Evolutionary conservation across 2,888 invertebrate species (phyloP).

Genomic region (Lamellibrachia columna): DNA sequence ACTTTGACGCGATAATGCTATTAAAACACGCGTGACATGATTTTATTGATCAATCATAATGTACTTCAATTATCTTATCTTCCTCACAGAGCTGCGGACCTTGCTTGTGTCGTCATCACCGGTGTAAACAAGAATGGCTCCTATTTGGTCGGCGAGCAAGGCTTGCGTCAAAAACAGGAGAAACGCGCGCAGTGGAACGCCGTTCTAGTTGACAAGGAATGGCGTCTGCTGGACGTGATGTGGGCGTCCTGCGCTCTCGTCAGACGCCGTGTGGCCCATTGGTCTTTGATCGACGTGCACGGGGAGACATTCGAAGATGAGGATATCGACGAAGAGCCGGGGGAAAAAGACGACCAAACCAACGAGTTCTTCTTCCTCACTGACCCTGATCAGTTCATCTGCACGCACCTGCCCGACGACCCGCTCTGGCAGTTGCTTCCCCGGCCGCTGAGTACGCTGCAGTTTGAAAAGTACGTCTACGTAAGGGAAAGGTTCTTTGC

Average conservation of each 20-base stretch:
- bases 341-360: background rate
- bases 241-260: constrained; percentile 62
- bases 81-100: constrained; percentile 53
- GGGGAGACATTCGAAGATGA: constrained; percentile 49
- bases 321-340: constrained; percentile 34
- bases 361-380: constrained; percentile 49
- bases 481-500: constrained; percentile 58
- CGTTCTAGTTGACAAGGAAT: constrained; percentile 55
- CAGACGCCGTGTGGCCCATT: constrained; percentile 54
- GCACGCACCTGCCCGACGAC: constrained; percentile 61
- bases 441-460: constrained; percentile 43
- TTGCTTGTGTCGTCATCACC: constrained; percentile 58
- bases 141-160: constrained; percentile 54
- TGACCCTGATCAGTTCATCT: constrained; percentile 58
- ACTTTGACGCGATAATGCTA: too few species aligned
- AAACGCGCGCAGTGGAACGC: constrained; percentile 62
- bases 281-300: constrained; percentile 56
- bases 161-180: constrained; percentile 46
- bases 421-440: constrained; percentile 58
- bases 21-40: too few species aligned
- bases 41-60: too few species aligned
- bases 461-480: constrained; percentile 58
- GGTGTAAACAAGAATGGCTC: constrained; percentile 64
- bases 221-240: constrained; percentile 61
- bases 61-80: background rate